Percentiles rank a stretch among this genome's conserved stretches.
phyloP scores from a whole-genome alignment of 2,797 vertebrate species.

The Alauda arvensis region DNA sequence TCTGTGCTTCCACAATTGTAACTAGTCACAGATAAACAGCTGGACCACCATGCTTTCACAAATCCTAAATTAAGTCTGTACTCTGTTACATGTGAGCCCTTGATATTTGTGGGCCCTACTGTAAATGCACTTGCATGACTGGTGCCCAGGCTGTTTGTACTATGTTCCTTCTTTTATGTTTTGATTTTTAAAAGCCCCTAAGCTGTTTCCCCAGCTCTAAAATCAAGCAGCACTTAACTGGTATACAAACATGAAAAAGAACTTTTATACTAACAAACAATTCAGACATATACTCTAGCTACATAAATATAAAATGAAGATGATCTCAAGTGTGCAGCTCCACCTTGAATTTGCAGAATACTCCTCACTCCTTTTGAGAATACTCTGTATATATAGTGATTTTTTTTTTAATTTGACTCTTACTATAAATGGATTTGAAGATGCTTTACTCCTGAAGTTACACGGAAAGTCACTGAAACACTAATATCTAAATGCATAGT shows the following conservation, averaged over 20 bases:
- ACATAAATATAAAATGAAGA: not conserved
- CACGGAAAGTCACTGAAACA: not conserved
- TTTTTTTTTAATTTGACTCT: not conserved
- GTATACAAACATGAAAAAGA: not conserved
- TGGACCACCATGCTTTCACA: not conserved
- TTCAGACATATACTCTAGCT: not conserved
- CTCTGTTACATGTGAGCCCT: not conserved
- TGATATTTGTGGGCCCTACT: not conserved
- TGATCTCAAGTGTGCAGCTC: not conserved
- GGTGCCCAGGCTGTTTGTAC: not conserved
- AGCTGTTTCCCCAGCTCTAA: not conserved
- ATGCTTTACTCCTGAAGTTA: not conserved
- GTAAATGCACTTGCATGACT: not conserved
- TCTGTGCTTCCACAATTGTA: not conserved
- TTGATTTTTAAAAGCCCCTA: not conserved
- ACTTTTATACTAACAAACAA: not conserved
- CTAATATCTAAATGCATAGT: not conserved
- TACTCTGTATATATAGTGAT: not conserved
- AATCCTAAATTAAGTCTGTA: not conserved
- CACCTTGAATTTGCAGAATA: not conserved
- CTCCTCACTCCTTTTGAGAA: not conserved
- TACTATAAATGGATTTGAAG: not conserved
- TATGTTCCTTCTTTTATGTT: not conserved
- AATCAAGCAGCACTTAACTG: not conserved
- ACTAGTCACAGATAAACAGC: not conserved